A percentile compares a stretch with the other conserved stretches of the same genome.
Conservation (phyloP, 2,888 invertebrate genomes). For the Erannis defoliaria region DNA sequence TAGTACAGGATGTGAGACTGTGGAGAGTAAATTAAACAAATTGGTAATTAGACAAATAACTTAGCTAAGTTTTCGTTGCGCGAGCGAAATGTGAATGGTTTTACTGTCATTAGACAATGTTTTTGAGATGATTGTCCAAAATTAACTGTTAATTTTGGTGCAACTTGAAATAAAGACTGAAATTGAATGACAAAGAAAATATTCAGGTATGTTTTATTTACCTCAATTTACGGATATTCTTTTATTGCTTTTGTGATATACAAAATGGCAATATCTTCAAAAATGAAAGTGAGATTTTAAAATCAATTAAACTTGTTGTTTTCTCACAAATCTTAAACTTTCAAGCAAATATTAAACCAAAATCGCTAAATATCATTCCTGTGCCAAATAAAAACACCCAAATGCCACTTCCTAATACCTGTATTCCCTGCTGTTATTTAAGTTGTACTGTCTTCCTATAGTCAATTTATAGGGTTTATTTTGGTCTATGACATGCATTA, state of each 20-base stretch:
- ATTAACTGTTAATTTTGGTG: slow-evolving; percentile 50
- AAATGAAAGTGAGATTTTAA: not conserved
- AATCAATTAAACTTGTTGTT: slow-evolving; percentile 2
- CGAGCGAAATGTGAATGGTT: not conserved
- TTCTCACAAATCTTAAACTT: slow-evolving; percentile 1
- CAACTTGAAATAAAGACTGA: slow-evolving; percentile 64
- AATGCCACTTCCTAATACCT: slow-evolving; percentile 64
- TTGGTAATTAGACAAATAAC: not conserved
- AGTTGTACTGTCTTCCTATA: slow-evolving; percentile 74
- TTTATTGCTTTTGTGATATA: slow-evolving; percentile 53
- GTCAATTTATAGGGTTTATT: slow-evolving; percentile 57
- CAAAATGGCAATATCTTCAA: slow-evolving; percentile 29
- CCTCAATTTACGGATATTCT: slow-evolving; percentile 39
- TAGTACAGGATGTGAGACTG: slow-evolving; percentile 16
- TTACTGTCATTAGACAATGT: slow-evolving; percentile 8
- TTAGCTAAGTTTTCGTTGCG: not conserved
- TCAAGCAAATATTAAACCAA: slow-evolving; percentile 27
- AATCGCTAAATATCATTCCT: slow-evolving; percentile 43
- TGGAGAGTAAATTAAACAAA: not conserved
- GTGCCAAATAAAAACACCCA: slow-evolving; percentile 65
- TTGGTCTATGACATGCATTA: slow-evolving; percentile 34
- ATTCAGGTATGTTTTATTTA: slow-evolving; percentile 42
- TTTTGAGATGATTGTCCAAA: slow-evolving; percentile 34
- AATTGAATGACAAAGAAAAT: slow-evolving; percentile 48
- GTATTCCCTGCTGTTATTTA: slow-evolving; percentile 53